Conservation (phyloP, 2,888 invertebrate genomes). For the Agonum fuliginosum region DNA sequence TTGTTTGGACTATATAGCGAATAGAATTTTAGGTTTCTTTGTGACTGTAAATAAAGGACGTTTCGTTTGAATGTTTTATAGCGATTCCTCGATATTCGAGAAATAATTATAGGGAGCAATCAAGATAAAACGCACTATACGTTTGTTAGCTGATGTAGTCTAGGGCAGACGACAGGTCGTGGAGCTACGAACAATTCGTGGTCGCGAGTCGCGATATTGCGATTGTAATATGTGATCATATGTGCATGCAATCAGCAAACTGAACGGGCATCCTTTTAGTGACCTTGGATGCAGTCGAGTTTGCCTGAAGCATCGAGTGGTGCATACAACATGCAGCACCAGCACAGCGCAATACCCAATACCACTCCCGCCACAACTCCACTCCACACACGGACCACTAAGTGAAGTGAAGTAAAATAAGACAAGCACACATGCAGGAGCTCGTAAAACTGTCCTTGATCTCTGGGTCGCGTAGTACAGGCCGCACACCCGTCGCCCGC, state of each 20-base stretch:
- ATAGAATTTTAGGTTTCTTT: no score
- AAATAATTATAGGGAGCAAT: no score
- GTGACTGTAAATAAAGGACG: no score
- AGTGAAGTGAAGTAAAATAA: constrained; percentile 66
- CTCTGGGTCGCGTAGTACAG: constrained; percentile 73
- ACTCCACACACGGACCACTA: constrained; percentile 66
- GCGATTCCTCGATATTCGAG: no score
- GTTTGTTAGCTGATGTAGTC: no score
- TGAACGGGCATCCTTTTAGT: constrained; percentile 69
- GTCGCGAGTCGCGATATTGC: constrained; percentile 1
- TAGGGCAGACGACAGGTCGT: no score
- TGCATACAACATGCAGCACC: constrained; percentile 63
- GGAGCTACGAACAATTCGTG: no score
- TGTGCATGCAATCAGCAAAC: constrained; percentile 46
- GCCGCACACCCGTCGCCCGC: constrained; percentile 48
- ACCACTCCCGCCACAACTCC: constrained; percentile 63
- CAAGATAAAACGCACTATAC: no score
- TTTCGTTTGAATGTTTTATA: no score
- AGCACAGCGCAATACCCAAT: no score
- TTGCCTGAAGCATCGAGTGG: constrained; percentile 62
- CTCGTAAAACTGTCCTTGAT: constrained; percentile 74
- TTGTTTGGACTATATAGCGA: no score
- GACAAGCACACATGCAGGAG: constrained; percentile 71
- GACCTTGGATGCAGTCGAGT: constrained; percentile 70
- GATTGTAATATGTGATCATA: constrained; percentile 46